A percentile compares a stretch with the other conserved stretches of the same genome.
phyloP scores from a whole-genome alignment of 2,888 invertebrate genomes.

The Nomada fucata region DNA sequence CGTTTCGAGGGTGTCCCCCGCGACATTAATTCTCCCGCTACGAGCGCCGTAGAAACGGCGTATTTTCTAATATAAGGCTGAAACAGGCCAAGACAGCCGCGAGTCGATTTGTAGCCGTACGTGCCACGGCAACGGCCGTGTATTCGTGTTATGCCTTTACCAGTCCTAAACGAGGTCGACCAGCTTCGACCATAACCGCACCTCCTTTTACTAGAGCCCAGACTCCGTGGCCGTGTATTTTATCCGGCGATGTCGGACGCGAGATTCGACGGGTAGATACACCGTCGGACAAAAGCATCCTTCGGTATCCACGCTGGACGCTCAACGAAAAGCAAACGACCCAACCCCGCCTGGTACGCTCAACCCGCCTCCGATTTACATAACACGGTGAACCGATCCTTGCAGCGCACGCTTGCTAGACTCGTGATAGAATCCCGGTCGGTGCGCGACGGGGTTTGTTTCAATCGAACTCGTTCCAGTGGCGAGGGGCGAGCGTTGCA shows the following conservation, averaged over 20 bases:
- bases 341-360: neutral
- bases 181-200: conserved; percentile 78
- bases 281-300: conserved; percentile 43
- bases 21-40: neutral
- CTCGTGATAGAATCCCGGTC: neutral
- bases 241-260: conserved; percentile 63
- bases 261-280: conserved; percentile 62
- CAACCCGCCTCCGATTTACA: conserved; percentile 28
- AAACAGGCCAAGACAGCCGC: conserved; percentile 18
- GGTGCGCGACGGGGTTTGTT: neutral
- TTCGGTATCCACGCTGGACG: conserved; percentile 21
- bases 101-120: conserved; percentile 56
- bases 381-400: conserved; percentile 32
- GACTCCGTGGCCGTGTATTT: conserved; percentile 49
- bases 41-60: neutral
- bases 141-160: conserved; percentile 75
- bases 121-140: conserved; percentile 44
- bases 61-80: conserved; percentile 24
- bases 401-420: neutral
- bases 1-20: conserved; percentile 2
- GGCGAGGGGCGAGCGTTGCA: neutral
- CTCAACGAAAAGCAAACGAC: conserved; percentile 22
- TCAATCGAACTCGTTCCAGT: neutral
- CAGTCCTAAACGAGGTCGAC: conserved; percentile 83
- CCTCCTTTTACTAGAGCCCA: conserved; percentile 76